phyloP scores from a whole-genome alignment of 2,888 invertebrate species.

The Archips crataeganus region DNA sequence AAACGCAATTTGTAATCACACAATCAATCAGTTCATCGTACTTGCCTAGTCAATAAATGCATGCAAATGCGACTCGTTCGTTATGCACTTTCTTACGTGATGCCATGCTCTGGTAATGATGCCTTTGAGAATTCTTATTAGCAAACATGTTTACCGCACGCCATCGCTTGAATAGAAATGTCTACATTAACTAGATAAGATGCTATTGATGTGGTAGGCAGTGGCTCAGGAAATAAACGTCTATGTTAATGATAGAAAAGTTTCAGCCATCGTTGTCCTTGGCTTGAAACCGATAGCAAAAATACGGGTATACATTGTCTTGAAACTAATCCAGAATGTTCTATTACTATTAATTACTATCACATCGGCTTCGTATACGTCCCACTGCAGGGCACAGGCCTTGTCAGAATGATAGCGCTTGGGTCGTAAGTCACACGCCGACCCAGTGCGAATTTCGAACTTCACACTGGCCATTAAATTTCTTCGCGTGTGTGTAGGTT shows the following conservation, averaged over 20 bases:
- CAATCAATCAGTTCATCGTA: constrained; percentile 49
- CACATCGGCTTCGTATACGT: no score
- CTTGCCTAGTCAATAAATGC: constrained; percentile 30
- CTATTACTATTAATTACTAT: no score
- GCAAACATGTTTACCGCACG: constrained; percentile 19
- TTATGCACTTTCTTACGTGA: constrained; percentile 69
- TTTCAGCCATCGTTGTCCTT: not conserved
- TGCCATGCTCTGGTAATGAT: constrained; percentile 54
- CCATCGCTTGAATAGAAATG: constrained; percentile 23
- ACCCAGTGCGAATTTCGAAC: no score
- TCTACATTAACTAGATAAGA: constrained; percentile 22
- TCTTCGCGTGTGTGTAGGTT: no score
- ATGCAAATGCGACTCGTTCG: constrained; percentile 52
- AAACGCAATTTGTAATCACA: constrained; percentile 47
- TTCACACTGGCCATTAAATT: no score
- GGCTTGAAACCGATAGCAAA: no score
- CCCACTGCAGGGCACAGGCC: no score
- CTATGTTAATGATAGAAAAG: not conserved
- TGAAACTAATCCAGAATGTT: no score
- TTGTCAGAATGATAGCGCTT: no score
- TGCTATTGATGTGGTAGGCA: not conserved
- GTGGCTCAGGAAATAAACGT: not conserved
- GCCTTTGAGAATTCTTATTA: constrained; percentile 21
- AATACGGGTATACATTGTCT: no score
- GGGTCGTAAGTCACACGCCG: no score